phyloP scores from a whole-genome alignment of 2,113 vertebrate species.

The Conger conger region DNA sequence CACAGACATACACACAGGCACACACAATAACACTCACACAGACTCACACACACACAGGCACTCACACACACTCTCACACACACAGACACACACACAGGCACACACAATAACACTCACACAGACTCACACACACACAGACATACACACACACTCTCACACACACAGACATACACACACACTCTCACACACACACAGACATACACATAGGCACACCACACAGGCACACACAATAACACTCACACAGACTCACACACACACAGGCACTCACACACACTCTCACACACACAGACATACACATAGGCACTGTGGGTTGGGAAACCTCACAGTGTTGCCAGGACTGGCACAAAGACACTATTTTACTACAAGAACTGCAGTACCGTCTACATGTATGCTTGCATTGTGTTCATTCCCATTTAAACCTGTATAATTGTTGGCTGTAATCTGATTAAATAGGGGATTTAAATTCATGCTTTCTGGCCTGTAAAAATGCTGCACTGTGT shows the following conservation, averaged over 20 bases:
- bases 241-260: too few relatives aligned
- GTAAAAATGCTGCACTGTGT: neutral
- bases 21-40: too few relatives aligned
- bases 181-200: too few relatives aligned
- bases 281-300: neutral
- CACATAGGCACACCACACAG: neutral
- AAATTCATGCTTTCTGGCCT: neutral
- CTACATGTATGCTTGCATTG: slow-evolving; percentile 43
- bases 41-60: too few relatives aligned
- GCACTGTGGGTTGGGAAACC: too few relatives aligned
- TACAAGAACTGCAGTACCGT: slow-evolving; percentile 22
- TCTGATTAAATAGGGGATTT: slow-evolving; percentile 44
- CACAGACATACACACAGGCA: neutral
- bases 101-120: neutral
- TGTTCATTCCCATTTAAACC: slow-evolving; percentile 49
- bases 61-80: neutral
- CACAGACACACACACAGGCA: neutral
- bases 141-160: too few relatives aligned
- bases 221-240: too few relatives aligned
- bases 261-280: neutral
- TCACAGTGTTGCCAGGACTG: neutral
- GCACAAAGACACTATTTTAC: neutral
- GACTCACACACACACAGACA: too few relatives aligned
- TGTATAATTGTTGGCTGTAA: slow-evolving; percentile 54
- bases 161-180: too few relatives aligned